A percentile compares a stretch with the other conserved stretches of the same genome.
These are phyloP conservation scores for Calliopsis andreniformis DNA, from an alignment of 1,140 invertebrate species.

Conservation along the genomic window DNA sequence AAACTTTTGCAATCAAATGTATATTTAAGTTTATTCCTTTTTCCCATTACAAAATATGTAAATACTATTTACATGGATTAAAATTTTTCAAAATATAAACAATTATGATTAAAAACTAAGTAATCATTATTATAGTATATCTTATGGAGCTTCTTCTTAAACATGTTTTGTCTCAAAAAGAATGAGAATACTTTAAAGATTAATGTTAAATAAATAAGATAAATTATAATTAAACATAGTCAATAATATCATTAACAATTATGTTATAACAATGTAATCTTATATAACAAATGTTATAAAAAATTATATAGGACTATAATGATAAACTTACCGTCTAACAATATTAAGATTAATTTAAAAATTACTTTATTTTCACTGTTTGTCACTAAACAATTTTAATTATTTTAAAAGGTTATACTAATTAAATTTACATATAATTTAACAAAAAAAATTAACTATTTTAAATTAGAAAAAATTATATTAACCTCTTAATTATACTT, in stretches of 20 bases:
- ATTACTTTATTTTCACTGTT: neutral
- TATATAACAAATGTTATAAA: neutral
- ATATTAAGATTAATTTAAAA: conserved; percentile 16
- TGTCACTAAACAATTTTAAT: neutral
- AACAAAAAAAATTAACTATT: neutral
- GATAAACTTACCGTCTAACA: conserved; percentile 10
- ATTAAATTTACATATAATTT: neutral
- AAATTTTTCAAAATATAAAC: too few relatives aligned
- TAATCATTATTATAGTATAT: too few relatives aligned
- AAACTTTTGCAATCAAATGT: neutral
- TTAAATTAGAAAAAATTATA: neutral
- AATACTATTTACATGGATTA: too few relatives aligned
- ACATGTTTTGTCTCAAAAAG: neutral
- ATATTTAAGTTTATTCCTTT: too few relatives aligned
- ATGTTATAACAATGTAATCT: conserved; percentile 17
- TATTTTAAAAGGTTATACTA: neutral
- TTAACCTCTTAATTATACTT: neutral
- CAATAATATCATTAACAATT: neutral
- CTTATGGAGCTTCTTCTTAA: too few relatives aligned
- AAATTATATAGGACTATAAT: neutral
- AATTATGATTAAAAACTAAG: too few relatives aligned
- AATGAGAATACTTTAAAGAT: neutral
- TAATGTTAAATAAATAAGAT: neutral
- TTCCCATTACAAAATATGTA: too few relatives aligned
- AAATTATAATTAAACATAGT: conserved; percentile 3